Conservation (phyloP, 2,888 invertebrate genomes). For the Coleophora deauratella region DNA sequence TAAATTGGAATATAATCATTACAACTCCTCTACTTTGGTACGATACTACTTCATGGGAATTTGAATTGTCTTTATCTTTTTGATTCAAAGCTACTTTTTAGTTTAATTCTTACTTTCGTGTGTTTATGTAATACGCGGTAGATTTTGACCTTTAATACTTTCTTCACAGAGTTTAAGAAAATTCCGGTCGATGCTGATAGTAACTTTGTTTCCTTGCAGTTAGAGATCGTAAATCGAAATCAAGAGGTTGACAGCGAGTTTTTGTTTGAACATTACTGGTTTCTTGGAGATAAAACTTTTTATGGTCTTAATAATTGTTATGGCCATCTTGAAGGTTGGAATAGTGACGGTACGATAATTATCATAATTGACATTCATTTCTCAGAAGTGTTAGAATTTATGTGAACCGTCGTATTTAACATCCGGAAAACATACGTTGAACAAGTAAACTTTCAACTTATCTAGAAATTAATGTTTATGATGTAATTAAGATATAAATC, state of each 20-base stretch:
- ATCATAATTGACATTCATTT: conserved; percentile 58
- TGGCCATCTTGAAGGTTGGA: conserved; percentile 41
- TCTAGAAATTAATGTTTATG: too few species aligned
- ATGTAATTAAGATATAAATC: too few species aligned
- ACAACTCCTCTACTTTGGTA: conserved; percentile 48
- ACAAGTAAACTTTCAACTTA: too few species aligned
- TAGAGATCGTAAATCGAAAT: conserved; percentile 49
- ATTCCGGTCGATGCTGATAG: conserved; percentile 7
- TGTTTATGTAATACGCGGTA: too few species aligned
- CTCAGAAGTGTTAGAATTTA: conserved; percentile 35
- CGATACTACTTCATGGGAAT: conserved; percentile 42
- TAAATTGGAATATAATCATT: conserved; percentile 47
- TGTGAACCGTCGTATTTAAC: conserved; percentile 18
- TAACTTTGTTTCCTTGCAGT: conserved; percentile 24
- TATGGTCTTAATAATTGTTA: conserved; percentile 63
- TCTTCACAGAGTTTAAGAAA: too few species aligned
- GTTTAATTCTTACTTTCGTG: not conserved
- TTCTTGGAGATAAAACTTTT: conserved; percentile 56
- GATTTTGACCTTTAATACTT: too few species aligned
- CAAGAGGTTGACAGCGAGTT: conserved; percentile 47
- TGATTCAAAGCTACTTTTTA: conserved; percentile 18
- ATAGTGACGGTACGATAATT: conserved; percentile 55
- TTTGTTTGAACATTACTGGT: conserved; percentile 63
- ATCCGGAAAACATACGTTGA: conserved; percentile 12
- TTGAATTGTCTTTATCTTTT: conserved; percentile 54